phyloP scores from a whole-genome alignment of 30 jellyfish, hydroid and myxozoan genomes.

The Cassiopea andromeda region DNA sequence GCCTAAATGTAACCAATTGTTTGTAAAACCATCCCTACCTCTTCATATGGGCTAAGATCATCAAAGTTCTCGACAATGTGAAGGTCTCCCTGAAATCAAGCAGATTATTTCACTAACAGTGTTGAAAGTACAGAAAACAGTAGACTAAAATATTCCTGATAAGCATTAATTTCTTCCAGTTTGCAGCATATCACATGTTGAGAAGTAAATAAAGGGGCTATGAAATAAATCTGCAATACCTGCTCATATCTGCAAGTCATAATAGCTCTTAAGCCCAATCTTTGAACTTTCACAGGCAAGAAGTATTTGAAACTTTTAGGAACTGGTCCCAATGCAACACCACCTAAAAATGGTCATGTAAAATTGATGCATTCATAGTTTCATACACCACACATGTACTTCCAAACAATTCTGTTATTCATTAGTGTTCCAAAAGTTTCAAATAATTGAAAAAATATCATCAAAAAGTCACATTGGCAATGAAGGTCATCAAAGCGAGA shows the following conservation, averaged over 20 bases:
- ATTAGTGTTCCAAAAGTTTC: too few species aligned
- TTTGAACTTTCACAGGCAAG: slow-evolving; percentile 79
- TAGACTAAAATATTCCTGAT: too few species aligned
- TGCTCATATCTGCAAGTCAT: slow-evolving; percentile 94
- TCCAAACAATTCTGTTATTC: too few species aligned
- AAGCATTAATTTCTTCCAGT: too few species aligned
- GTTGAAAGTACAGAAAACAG: too few species aligned
- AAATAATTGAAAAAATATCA: too few species aligned
- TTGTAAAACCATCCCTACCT: slow-evolving; percentile 20
- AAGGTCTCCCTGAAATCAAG: slow-evolving; percentile 84
- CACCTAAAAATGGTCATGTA: slow-evolving; percentile 69
- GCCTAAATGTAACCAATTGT: not conserved
- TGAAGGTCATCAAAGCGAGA: too few species aligned
- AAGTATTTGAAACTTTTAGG: slow-evolving; percentile 86
- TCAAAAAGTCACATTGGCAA: too few species aligned
- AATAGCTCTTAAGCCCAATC: slow-evolving; percentile 93
- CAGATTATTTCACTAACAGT: not conserved
- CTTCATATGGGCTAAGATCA: slow-evolving; percentile 75
- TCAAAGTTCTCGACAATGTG: slow-evolving; percentile 87
- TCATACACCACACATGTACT: too few species aligned
- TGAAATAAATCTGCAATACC: slow-evolving; percentile 40
- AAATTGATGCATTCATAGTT: too few species aligned
- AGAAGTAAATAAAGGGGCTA: too few species aligned
- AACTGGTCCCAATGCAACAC: slow-evolving; percentile 95
- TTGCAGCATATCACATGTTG: too few species aligned